These are phyloP conservation scores for Abramis brama DNA, from an alignment of 2,113 vertebrate species.

Conservation along the genomic window DNA sequence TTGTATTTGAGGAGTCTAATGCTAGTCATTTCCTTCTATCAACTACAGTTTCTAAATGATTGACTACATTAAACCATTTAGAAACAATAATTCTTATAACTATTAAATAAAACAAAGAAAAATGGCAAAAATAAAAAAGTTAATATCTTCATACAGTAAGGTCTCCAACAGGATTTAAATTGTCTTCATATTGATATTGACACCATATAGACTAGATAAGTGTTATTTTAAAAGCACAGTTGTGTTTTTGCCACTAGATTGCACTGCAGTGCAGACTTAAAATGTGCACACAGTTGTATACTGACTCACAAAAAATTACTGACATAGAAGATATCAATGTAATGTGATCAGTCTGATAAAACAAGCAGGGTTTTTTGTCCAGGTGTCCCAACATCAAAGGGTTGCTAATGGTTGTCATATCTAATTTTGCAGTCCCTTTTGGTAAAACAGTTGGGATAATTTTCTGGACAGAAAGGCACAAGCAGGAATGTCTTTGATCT, in stretches of 20 bases:
- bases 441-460: conserved; percentile 17
- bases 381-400: conserved; percentile 22
- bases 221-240: conserved; percentile 11
- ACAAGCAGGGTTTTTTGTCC: conserved; percentile 10
- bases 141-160: conserved; percentile 38
- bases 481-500: conserved; percentile 48
- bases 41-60: not conserved
- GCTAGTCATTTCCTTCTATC: not conserved
- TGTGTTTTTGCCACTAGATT: conserved; percentile 36
- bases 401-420: conserved; percentile 32
- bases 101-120: not conserved
- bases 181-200: conserved; percentile 28
- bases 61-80: not conserved
- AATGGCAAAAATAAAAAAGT: not conserved
- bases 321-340: not conserved
- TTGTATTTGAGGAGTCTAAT: not conserved
- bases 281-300: conserved; percentile 15
- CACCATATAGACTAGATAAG: conserved; percentile 1
- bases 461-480: conserved; percentile 27
- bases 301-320: not conserved
- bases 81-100: conserved; percentile 8
- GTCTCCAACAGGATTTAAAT: conserved; percentile 44
- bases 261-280: conserved; percentile 34
- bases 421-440: conserved; percentile 21
- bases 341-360: conserved; percentile 1